Evolutionary conservation across 2,113 vertebrate species (phyloP).

Genomic region (Hylia prasina): DNA sequence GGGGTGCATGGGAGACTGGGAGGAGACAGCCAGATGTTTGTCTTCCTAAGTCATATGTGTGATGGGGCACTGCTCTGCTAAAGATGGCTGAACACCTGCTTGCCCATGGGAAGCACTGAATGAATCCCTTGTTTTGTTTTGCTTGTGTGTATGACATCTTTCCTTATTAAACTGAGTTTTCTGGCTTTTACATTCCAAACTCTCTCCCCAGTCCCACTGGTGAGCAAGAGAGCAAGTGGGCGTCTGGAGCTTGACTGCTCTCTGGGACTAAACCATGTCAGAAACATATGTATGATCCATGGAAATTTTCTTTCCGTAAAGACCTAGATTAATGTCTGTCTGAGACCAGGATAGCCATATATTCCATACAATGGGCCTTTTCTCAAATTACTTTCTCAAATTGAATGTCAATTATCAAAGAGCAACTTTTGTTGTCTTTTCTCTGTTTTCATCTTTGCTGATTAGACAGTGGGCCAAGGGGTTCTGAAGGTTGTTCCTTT

Average conservation of each 20-base stretch:
- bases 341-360: background rate
- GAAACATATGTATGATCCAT: background rate
- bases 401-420: background rate
- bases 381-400: background rate
- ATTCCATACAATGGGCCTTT: accelerated
- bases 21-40: background rate
- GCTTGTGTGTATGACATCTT: accelerated
- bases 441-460: background rate
- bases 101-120: background rate
- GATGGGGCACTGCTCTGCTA: background rate
- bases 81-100: background rate
- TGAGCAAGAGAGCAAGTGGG: background rate
- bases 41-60: accelerated
- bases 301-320: background rate
- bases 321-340: background rate
- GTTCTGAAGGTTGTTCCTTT: background rate
- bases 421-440: background rate
- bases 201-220: background rate
- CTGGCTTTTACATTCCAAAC: background rate
- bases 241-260: background rate
- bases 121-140: background rate
- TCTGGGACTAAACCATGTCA: background rate
- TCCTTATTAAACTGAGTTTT: background rate
- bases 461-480: background rate
- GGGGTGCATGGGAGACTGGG: accelerated